Base-by-base conservation (phyloP, 2,888 invertebrate species). In the Pandemis cinnamomeana region DNA sequence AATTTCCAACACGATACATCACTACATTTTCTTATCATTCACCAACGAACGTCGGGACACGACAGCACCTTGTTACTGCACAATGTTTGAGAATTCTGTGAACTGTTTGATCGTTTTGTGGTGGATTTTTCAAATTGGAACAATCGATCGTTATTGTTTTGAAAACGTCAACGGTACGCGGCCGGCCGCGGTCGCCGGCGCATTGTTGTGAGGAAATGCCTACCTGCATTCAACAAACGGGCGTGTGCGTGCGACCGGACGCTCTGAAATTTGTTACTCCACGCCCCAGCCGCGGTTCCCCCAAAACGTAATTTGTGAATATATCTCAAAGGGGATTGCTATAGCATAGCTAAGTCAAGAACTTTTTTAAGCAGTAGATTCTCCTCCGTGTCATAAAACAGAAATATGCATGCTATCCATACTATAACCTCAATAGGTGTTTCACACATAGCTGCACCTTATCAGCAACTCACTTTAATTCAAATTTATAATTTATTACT, bases 121-220 rank as follows among this genome's bases (percentile, higher is more conserved):
- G 85, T 89, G 86, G 85, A 90, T 90, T 91, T 92, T 91, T 87
- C 84, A 86, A 89, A 89, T 86, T 82, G 83, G 84, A 92, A 93
- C 93, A 92, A 93, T 92, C 84, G 92, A 84, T 80, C 82, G 82
- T 78, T 84, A 86, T 87, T 92, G 92, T 93, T 93, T 90, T 92
- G 90, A 91, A 92, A 93, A 92, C 91, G 88, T 84, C 79, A 83
- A 81, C 86, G 86, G 84, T 85, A 76, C 83, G 85, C 86, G 86
- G 84, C 84, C 83, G 82, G 84, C 81, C 83, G 84, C 82, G 79
- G 83, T 85, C 87, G 86, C 83, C 79, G 81, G 83, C 84, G 86
- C 90, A 90, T 89, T 91, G 90, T 90, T 89, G 85, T 88, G 86
- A 86, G 84, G 83, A 85, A 87, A 87, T 86, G 84, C 86, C 83